Conservation (phyloP, 2,888 invertebrate genomes). For the Anoncus sp. region DNA sequence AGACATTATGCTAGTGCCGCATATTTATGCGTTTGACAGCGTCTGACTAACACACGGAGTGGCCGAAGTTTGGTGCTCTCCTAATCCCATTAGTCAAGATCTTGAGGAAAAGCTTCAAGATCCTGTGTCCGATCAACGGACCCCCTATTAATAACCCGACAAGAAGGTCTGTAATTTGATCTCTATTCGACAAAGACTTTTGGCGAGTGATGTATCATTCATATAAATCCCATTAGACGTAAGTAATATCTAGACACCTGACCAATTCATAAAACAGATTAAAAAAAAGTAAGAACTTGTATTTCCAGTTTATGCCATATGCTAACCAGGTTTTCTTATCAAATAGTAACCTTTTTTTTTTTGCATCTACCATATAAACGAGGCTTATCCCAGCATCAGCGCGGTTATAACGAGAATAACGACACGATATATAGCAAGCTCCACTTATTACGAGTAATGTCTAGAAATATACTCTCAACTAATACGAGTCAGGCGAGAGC, state of each 20-base stretch:
- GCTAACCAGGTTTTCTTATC: conserved; percentile 26
- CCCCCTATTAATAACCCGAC: neutral
- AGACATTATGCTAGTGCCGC: too few relatives aligned
- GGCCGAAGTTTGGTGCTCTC: too few relatives aligned
- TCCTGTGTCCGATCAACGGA: neutral
- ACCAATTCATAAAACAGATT: conserved; percentile 12
- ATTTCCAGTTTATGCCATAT: neutral
- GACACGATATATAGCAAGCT: neutral
- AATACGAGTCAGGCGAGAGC: conserved; percentile 21
- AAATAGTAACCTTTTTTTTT: conserved; percentile 24
- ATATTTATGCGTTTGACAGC: too few relatives aligned
- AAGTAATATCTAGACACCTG: neutral
- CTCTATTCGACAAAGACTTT: neutral
- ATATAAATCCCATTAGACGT: conserved; percentile 2
- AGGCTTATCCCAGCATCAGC: conserved; percentile 21
- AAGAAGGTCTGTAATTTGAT: neutral
- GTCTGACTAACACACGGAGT: too few relatives aligned
- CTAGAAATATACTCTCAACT: conserved; percentile 37
- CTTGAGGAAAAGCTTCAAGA: neutral
- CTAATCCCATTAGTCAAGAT: neutral
- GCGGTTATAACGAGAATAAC: conserved; percentile 28
- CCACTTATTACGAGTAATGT: conserved; percentile 6
- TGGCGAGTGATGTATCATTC: neutral
- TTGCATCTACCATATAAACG: neutral
- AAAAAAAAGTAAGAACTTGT: conserved; percentile 8